phyloP scores from a whole-genome alignment of 1,140 invertebrate species.

The Trachelipus rathkii region DNA sequence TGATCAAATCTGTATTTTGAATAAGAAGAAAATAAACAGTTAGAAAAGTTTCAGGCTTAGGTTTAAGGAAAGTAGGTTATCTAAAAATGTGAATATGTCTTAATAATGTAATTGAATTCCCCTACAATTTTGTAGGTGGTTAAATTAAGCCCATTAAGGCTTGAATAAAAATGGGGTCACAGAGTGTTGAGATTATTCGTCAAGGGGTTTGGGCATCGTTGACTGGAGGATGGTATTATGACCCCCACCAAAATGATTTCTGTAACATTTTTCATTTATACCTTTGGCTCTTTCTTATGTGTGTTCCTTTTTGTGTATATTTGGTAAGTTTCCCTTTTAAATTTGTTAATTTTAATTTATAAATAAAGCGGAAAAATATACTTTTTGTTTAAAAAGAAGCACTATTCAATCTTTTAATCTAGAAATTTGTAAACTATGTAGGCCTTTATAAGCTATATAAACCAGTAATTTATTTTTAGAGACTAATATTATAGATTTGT shows the following conservation, averaged over 20 bases:
- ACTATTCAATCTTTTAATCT: too few species aligned
- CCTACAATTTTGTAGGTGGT: constrained; percentile 3
- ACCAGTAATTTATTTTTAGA: too few species aligned
- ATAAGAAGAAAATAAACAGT: too few species aligned
- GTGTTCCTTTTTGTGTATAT: constrained; percentile 86
- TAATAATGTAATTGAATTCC: background rate
- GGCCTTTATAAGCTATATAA: too few species aligned
- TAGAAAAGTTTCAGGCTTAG: too few species aligned
- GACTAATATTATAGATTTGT: too few species aligned
- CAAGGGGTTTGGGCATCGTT: constrained; percentile 98
- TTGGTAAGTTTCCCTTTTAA: constrained; percentile 64
- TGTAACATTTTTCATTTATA: constrained; percentile 98
- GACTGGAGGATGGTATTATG: constrained; percentile 97
- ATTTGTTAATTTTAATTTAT: constrained; percentile 49
- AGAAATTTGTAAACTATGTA: too few species aligned
- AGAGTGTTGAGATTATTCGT: constrained; percentile 92
- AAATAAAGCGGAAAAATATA: too few species aligned
- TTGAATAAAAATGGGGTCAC: constrained; percentile 74
- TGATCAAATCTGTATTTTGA: too few species aligned
- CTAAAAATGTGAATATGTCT: background rate
- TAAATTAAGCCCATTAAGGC: constrained; percentile 8
- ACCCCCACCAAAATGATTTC: constrained; percentile 94
- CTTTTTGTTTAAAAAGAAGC: too few species aligned
- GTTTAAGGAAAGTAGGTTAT: background rate
- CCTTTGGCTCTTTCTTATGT: constrained; percentile 90